A percentile compares a stretch with the other conserved stretches of the same genome.
Evolutionary conservation across 2,797 vertebrate species (phyloP).

Genomic region (Melanogrammus aeglefinus): DNA sequence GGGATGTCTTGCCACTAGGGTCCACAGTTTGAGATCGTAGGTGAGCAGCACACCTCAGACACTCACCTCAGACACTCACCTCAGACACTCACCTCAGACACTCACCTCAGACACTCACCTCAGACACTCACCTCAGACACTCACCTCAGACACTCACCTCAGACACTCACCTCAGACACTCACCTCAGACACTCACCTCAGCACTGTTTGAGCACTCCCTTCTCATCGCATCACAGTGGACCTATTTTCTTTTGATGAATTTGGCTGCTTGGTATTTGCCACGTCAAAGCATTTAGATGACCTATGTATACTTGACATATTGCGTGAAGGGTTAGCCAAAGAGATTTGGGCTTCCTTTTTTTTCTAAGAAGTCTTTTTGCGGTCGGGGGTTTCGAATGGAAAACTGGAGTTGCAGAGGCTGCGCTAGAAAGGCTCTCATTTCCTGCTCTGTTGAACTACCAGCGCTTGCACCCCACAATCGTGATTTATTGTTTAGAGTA

Average conservation of each 20-base stretch:
- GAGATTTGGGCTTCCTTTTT: slow-evolving; percentile 15
- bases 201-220: slow-evolving; percentile 30
- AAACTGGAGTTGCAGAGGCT: slow-evolving; percentile 7
- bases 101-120: slow-evolving; percentile 38
- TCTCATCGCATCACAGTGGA: slow-evolving; percentile 31
- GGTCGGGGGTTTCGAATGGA: slow-evolving; percentile 23
- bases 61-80: slow-evolving; percentile 19
- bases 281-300: slow-evolving; percentile 52
- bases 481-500: too few relatives aligned
- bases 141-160: slow-evolving; percentile 40
- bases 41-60: slow-evolving; percentile 35
- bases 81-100: slow-evolving; percentile 33
- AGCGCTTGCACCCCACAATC: background rate
- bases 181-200: slow-evolving; percentile 40
- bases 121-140: slow-evolving; percentile 29
- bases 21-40: slow-evolving; percentile 50
- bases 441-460: slow-evolving; percentile 10
- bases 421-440: slow-evolving; percentile 26
- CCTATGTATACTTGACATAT: slow-evolving; percentile 67
- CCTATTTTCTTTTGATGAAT: slow-evolving; percentile 67
- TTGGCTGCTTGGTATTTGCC: slow-evolving; percentile 58
- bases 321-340: slow-evolving; percentile 60
- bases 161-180: slow-evolving; percentile 37
- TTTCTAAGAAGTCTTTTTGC: slow-evolving; percentile 18
- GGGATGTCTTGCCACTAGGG: slow-evolving; percentile 65